These are phyloP conservation scores for Zaprionus capensis DNA, from an alignment of 1,140 invertebrate genomes.

Conservation along the genomic window DNA sequence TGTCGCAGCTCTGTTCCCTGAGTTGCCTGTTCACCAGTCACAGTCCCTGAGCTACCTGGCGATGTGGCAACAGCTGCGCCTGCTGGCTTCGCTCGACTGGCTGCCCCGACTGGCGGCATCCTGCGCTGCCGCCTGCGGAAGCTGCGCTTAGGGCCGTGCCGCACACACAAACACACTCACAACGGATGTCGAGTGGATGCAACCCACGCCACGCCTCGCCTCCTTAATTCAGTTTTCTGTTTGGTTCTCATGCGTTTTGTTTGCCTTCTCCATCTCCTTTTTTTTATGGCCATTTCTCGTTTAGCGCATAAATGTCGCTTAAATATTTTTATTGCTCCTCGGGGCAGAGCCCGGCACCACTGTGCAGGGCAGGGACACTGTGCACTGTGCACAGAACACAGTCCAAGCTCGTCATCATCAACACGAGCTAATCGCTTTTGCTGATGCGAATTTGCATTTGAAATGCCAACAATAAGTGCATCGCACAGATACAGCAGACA, in stretches of 20 bases:
- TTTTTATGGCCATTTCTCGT: neutral
- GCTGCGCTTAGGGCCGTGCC: constrained; percentile 49
- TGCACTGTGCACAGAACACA: no score
- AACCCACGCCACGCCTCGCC: constrained; percentile 19
- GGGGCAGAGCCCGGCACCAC: constrained; percentile 1
- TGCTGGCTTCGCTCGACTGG: constrained; percentile 16
- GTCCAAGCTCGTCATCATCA: constrained; percentile 31
- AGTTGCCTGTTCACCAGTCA: neutral
- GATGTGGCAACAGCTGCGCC: constrained; percentile 40
- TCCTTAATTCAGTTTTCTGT: constrained; percentile 73
- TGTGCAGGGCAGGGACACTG: neutral
- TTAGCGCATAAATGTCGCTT: constrained; percentile 59
- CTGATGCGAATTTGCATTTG: constrained; percentile 77
- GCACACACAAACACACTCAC: constrained; percentile 20
- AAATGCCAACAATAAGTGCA: constrained; percentile 47
- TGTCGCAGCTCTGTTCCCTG: constrained; percentile 38
- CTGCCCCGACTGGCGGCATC: constrained; percentile 27
- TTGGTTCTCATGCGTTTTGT: constrained; percentile 51
- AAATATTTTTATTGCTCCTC: constrained; percentile 76
- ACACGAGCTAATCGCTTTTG: constrained; percentile 75
- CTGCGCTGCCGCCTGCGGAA: constrained; percentile 59
- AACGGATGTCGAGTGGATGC: constrained; percentile 59
- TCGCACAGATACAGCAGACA: constrained; percentile 12
- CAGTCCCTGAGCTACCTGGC: constrained; percentile 36
- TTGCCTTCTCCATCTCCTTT: constrained; percentile 11